A percentile compares a stretch with the other conserved stretches of the same genome.
phyloP scores from a whole-genome alignment of 2,888 invertebrate genomes.

The Nycteola revayana region DNA sequence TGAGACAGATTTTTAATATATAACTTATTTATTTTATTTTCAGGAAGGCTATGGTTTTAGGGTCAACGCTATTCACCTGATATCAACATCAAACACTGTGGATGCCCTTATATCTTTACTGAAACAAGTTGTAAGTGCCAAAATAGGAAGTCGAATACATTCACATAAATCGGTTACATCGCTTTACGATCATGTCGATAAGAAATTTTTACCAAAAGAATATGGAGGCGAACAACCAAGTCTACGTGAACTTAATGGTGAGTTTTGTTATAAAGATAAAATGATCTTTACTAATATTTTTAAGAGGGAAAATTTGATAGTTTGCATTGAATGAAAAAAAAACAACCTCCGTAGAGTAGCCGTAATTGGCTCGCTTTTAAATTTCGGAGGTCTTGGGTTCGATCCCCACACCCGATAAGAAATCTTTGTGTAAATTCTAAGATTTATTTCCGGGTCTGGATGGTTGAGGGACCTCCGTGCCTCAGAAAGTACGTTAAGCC shows the following conservation, averaged over 20 bases:
- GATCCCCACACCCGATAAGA: no score
- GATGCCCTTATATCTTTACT: conserved; percentile 12
- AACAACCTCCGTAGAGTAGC: no score
- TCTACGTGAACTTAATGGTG: conserved; percentile 9
- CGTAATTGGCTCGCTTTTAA: no score
- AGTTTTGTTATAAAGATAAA: background rate
- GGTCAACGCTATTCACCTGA: conserved; percentile 16
- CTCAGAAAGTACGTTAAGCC: no score
- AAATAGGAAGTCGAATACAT: conserved; percentile 16
- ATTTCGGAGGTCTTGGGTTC: no score
- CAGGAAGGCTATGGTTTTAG: conserved; percentile 25
- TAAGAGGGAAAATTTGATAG: no score
- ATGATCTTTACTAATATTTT: no score
- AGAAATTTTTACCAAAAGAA: conserved; percentile 19
- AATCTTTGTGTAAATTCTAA: no score
- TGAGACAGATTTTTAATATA: background rate
- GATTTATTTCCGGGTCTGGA: no score
- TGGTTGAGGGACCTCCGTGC: no score
- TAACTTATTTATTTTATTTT: no score
- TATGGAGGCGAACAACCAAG: conserved; percentile 19
- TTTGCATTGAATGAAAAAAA: no score
- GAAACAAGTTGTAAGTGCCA: conserved; percentile 19
- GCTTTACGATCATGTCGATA: conserved; percentile 15
- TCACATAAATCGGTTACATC: conserved; percentile 14
- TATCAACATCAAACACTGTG: conserved; percentile 22